Evolutionary conservation across 2,888 invertebrate genomes (phyloP).

Genomic region (Drosophila neoperkinsi): DNA sequence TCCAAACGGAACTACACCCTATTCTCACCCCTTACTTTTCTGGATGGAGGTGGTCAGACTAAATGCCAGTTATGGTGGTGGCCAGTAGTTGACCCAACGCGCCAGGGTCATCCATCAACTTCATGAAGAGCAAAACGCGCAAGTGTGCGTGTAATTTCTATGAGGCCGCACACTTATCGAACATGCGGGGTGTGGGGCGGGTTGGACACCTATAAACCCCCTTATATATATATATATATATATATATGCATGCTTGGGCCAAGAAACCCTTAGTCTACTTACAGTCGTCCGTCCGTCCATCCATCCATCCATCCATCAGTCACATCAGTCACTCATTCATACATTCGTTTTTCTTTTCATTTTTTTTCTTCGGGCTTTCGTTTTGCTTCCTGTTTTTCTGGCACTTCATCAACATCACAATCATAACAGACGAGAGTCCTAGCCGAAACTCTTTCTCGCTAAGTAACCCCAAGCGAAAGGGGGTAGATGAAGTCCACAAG

Average conservation of each 20-base stretch:
- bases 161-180: slow-evolving; percentile 67
- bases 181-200: slow-evolving; percentile 3
- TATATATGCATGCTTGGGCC: slow-evolving; percentile 3
- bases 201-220: slow-evolving; percentile 22
- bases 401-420: slow-evolving; percentile 67
- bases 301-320: slow-evolving; percentile 47
- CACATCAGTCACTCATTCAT: slow-evolving; percentile 57
- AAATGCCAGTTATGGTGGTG: slow-evolving; percentile 57
- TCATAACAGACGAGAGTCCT: slow-evolving; percentile 50
- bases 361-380: slow-evolving; percentile 6
- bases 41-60: not conserved
- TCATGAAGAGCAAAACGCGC: slow-evolving; percentile 49
- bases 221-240: not conserved
- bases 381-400: slow-evolving; percentile 33
- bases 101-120: slow-evolving; percentile 54
- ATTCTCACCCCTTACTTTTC: not conserved
- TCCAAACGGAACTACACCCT: slow-evolving; percentile 27
- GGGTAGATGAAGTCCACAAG: slow-evolving; percentile 10
- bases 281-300: slow-evolving; percentile 1
- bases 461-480: slow-evolving; percentile 8
- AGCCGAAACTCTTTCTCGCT: slow-evolving; percentile 15
- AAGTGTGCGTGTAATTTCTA: slow-evolving; percentile 65
- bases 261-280: slow-evolving; percentile 16
- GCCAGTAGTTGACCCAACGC: slow-evolving; percentile 50
- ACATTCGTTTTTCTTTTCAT: slow-evolving; percentile 38